phyloP scores from a whole-genome alignment of 2,888 invertebrate genomes.

The Seira ritae region DNA sequence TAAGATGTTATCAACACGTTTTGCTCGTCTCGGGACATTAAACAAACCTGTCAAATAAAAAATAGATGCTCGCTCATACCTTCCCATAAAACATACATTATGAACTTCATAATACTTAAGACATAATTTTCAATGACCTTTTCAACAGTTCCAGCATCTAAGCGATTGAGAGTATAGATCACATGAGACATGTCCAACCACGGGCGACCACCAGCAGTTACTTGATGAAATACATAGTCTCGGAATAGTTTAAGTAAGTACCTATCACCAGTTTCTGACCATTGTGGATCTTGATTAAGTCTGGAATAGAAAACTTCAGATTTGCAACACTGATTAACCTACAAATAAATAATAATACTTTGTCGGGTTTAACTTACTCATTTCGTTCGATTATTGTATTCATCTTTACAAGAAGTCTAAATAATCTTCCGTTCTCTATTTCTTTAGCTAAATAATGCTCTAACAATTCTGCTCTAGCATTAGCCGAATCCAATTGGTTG shows the following conservation, averaged over 20 bases:
- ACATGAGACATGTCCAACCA: conserved; percentile 98
- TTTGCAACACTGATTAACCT: neutral
- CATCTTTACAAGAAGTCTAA: conserved; percentile 92
- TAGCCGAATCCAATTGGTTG: conserved; percentile 93
- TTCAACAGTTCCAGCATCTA: conserved; percentile 88
- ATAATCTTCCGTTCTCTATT: conserved; percentile 95
- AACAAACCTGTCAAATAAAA: conserved; percentile 83
- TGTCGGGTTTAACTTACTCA: conserved; percentile 81
- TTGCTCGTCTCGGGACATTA: conserved; percentile 97
- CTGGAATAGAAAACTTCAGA: conserved; percentile 77
- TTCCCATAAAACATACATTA: neutral
- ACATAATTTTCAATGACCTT: conserved; percentile 79
- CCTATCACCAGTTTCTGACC: conserved; percentile 98
- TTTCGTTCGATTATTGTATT: conserved; percentile 97
- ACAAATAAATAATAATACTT: conserved; percentile 1
- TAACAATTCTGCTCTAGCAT: conserved; percentile 90
- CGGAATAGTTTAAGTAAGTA: conserved; percentile 98
- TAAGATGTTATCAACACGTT: conserved; percentile 97
- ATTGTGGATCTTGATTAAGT: conserved; percentile 92
- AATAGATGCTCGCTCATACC: no score
- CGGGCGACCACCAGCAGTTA: conserved; percentile 92
- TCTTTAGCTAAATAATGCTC: conserved; percentile 95
- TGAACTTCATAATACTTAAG: neutral
- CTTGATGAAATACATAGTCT: conserved; percentile 98
- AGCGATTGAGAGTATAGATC: conserved; percentile 93